Percentiles rank a stretch among this genome's conserved stretches.
These are phyloP conservation scores for Asarcornis scutulata DNA, from an alignment of 2,113 vertebrate genomes.

Conservation along the genomic window DNA sequence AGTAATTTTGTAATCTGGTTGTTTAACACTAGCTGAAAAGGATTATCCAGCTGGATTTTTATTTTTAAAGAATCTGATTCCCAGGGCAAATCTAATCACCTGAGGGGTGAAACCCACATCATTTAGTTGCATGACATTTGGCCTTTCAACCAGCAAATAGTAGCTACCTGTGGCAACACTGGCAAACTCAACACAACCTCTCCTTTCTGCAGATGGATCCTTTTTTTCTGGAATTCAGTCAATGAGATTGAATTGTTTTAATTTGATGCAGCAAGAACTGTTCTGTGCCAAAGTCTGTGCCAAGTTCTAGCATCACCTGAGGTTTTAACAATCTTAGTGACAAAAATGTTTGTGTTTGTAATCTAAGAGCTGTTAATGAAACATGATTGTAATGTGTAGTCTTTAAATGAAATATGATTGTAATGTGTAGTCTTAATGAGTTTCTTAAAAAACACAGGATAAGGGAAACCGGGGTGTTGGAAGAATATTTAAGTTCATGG, in stretches of 20 bases:
- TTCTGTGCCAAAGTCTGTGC: not conserved
- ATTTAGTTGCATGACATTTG: not conserved
- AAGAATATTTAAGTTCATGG: not conserved
- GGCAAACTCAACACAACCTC: not conserved
- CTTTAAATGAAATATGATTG: not conserved
- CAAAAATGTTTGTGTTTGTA: not conserved
- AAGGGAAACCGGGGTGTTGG: not conserved
- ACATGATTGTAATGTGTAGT: not conserved
- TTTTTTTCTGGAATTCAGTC: not conserved
- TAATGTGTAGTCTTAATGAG: not conserved
- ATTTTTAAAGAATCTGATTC: not conserved
- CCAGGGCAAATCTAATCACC: not conserved
- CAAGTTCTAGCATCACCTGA: not conserved
- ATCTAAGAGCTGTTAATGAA: not conserved
- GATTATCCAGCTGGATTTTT: not conserved
- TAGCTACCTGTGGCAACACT: not conserved
- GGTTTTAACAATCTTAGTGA: not conserved
- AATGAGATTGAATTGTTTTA: not conserved
- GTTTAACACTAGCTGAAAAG: not conserved
- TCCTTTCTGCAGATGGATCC: not conserved
- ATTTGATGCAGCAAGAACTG: not conserved
- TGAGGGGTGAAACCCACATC: accelerated
- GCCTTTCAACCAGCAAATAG: not conserved
- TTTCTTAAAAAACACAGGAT: not conserved
- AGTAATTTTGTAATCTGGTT: not conserved